Evolutionary conservation across 1,140 invertebrate species (phyloP).

Genomic region (Drosophila ananassae): DNA sequence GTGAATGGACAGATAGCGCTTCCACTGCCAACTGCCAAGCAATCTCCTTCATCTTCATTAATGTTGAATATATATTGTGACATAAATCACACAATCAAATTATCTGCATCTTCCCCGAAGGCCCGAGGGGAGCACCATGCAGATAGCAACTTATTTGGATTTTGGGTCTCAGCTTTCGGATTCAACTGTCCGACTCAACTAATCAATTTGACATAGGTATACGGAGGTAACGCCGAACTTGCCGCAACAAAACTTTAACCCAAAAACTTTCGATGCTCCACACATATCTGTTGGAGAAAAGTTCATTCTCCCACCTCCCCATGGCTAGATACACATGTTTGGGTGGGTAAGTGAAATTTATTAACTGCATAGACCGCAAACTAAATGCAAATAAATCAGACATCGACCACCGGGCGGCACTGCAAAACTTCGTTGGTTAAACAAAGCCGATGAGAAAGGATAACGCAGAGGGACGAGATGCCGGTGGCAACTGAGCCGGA

Average conservation of each 20-base stretch:
- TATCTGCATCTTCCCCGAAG: slow-evolving; percentile 41
- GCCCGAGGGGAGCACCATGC: neutral
- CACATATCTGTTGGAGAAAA: slow-evolving; percentile 23
- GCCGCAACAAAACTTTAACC: slow-evolving; percentile 44
- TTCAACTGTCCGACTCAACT: slow-evolving; percentile 58
- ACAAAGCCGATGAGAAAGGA: slow-evolving; percentile 21
- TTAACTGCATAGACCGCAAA: slow-evolving; percentile 63
- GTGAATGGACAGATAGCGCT: slow-evolving; percentile 33
- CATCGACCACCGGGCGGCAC: slow-evolving; percentile 28
- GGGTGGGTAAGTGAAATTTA: slow-evolving; percentile 67
- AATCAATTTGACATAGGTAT: slow-evolving; percentile 78
- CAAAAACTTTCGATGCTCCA: slow-evolving; percentile 60
- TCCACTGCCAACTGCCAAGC: slow-evolving; percentile 16
- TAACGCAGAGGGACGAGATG: slow-evolving; percentile 20
- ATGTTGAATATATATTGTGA: slow-evolving; percentile 58
- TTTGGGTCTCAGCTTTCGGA: slow-evolving; percentile 19
- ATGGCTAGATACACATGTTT: slow-evolving; percentile 45
- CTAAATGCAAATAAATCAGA: slow-evolving; percentile 76
- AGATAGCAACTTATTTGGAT: neutral
- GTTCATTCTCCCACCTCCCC: slow-evolving; percentile 25
- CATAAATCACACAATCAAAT: slow-evolving; percentile 69
- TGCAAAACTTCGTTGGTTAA: slow-evolving; percentile 26
- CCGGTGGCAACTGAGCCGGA: slow-evolving; percentile 53
- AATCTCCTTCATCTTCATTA: slow-evolving; percentile 43
- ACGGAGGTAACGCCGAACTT: slow-evolving; percentile 2